Base-by-base conservation (phyloP, 2,888 invertebrate species). In the Yponomeuta plumbellus region DNA sequence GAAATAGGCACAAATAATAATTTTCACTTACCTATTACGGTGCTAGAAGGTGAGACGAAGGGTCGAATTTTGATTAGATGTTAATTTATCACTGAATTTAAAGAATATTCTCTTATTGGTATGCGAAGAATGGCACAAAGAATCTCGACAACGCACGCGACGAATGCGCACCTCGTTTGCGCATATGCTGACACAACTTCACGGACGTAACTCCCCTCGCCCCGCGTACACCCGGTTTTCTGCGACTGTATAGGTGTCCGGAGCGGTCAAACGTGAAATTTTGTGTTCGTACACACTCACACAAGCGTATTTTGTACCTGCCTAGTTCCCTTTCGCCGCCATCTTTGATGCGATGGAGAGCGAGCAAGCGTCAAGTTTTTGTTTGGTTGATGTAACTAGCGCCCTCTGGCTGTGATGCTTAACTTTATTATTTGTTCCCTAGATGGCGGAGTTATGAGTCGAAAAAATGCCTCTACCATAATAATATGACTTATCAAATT, bases 41-140 rank as follows among this genome's bases (percentile, higher is more conserved):
- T 91, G 92, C 87, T 89, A 84, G 92, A 92, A 92, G 92, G 90
- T 92, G 92, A 91, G 85, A 91, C 92, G 91, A 91, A 86, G 90
- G 88, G 93, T 83, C 91, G 92, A 93, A 93, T 93, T 94, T 93
- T 93, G 93, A 92, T 92, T 90, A 84, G 80, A 80, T 86, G 83
- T 92, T 91, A 92, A 93, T 93, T 93, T 92, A 88, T 88, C 92
- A 93, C 93, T 93, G 93, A 93, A 94, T 93, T 93, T 92, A 93
- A 93, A 93, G 93, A 93, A 93, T 93, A 92, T 92, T 92, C 93
- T 93, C 93, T 93, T 93, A 93, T 93, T 96, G 96, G 97, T 96
- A 97, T 97, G 96, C 95, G 94, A 96, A 95, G 97, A 97, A 97
- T 97, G 97, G 95, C 96, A 96, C 96, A 97, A 97, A 96, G 97